Base-by-base conservation (phyloP, 2,113 vertebrate genomes). In the Oenanthe oenanthe region DNA sequence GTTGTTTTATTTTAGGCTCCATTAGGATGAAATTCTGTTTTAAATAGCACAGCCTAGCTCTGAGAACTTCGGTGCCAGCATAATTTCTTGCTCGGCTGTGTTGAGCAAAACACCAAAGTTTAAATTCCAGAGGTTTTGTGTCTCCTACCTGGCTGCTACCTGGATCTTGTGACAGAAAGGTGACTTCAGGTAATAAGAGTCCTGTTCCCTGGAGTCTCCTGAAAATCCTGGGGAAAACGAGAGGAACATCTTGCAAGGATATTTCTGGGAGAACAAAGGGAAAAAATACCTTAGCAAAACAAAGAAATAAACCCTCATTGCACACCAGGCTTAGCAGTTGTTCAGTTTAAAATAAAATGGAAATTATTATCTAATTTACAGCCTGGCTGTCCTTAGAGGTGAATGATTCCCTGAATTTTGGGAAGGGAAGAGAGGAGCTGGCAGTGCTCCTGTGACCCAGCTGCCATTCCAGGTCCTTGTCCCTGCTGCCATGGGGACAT, bases 1-100 rank as follows among this genome's bases (percentile, higher is more conserved):
- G 22, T 85, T 97, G 96, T 89, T 97, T 97, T 97, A 96, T 98
- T 98, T 97, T 96, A 91, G 95, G 88, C 95, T 97, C 50, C 96
- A 91, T 98, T 93, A 97, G 97, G 97, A 96, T 96, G 97, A 98
- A 97, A 98, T 97, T 96, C 93, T 67, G 81, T 96, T 97, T 97
- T 95, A 96, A 97, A 97, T 86, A 96, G 96, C 95, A 51, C 83
- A 97, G 96, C 96, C 91, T 31, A 68, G 86, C 97, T 96, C 96
- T 32, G 89, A 94, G 95, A 98, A 85, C 90, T 96, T 95, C 82
- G 79, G 65, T 91, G 94, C 85, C 75, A 51, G 96, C 94, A 87
- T 58, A 70, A 97, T 93, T 96, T 96, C 96, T 88, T 74, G 78
- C 95, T 97, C 93, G 36, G 54, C 53, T 86, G 48, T 47, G 72